Conservation (phyloP, 2,797 vertebrate species). For the Gymnothorax javanicus region DNA sequence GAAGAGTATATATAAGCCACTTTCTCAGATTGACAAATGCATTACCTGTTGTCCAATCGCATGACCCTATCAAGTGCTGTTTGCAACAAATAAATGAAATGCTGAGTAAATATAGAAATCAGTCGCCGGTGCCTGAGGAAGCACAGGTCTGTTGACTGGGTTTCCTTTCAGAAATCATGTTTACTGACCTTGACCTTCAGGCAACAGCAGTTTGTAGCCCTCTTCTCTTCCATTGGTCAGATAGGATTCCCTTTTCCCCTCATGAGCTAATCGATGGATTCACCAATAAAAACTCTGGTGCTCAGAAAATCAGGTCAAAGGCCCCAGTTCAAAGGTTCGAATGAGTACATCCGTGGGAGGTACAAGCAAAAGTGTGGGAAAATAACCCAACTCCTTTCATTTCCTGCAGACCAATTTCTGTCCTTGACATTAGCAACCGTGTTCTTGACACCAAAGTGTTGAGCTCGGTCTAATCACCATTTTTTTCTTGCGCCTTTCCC, state of each 20-base stretch:
- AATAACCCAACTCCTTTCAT: not conserved
- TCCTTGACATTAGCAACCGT: not conserved
- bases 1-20: too few relatives aligned
- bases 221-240: not conserved
- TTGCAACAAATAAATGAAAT: not conserved
- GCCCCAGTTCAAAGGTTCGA: not conserved
- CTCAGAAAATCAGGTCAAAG: not conserved
- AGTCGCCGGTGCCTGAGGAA: not conserved
- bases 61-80: too few relatives aligned
- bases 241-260: not conserved
- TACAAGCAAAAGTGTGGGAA: not conserved
- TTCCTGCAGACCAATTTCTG: not conserved
- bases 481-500: too few relatives aligned
- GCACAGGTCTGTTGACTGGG: not conserved
- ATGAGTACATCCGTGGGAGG: not conserved
- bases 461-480: too few relatives aligned
- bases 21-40: too few relatives aligned
- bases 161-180: not conserved
- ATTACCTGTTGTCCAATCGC: too few relatives aligned
- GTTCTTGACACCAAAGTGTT: not conserved
- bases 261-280: not conserved
- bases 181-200: conserved; percentile 1
- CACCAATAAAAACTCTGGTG: not conserved
- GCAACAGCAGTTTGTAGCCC: not conserved
- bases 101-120: not conserved